phyloP scores from a whole-genome alignment of 2,888 invertebrate genomes.

The Leptopterna dolabrata region DNA sequence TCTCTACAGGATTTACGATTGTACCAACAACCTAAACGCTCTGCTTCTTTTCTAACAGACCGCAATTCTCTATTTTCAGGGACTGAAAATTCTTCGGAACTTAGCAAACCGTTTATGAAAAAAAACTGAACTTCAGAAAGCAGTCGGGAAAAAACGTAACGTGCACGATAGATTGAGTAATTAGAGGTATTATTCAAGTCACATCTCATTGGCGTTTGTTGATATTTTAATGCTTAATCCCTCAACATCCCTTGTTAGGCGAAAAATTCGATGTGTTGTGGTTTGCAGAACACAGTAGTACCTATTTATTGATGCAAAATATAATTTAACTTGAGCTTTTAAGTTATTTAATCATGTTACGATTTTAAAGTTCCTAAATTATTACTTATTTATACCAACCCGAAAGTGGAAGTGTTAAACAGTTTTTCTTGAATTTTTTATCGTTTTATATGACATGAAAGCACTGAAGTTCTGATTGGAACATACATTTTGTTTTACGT shows the following conservation, averaged over 20 bases:
- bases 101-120: background rate
- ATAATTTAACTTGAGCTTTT: slow-evolving; percentile 37
- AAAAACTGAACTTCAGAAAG: slow-evolving; percentile 9
- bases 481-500: slow-evolving; percentile 22
- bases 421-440: slow-evolving; percentile 15
- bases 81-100: background rate
- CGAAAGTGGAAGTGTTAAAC: background rate
- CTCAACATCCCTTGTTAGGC: background rate
- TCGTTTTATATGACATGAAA: slow-evolving; percentile 26
- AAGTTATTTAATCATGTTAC: slow-evolving; percentile 35
- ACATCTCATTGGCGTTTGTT: slow-evolving; percentile 14
- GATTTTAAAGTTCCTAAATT: slow-evolving; percentile 29
- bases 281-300: slow-evolving; percentile 22
- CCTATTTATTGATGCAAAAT: slow-evolving; percentile 22
- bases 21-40: no score
- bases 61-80: slow-evolving; percentile 31
- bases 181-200: slow-evolving; percentile 35
- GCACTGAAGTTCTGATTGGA: background rate
- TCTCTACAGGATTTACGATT: no score
- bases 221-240: slow-evolving; percentile 39
- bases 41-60: no score
- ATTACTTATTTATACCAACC: background rate
- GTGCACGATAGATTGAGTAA: slow-evolving; percentile 22
- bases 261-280: slow-evolving; percentile 26
- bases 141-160: background rate